Percentiles rank a stretch among this genome's conserved stretches.
These are phyloP conservation scores for Clanis bilineata DNA, from an alignment of 2,888 invertebrate genomes.

Conservation along the genomic window DNA sequence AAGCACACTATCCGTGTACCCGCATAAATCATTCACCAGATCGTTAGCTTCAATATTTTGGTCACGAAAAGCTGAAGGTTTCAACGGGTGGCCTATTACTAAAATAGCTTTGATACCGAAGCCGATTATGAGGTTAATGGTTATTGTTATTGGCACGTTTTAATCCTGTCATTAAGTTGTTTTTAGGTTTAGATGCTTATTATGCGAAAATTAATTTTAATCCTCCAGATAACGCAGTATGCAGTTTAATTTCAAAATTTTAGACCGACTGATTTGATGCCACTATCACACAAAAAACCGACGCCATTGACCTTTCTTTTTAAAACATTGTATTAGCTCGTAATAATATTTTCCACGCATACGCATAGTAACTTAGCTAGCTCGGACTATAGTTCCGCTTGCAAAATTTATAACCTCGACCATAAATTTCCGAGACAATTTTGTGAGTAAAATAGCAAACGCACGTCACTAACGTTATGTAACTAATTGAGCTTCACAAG, in stretches of 20 bases:
- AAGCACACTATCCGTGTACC: slow-evolving; percentile 27
- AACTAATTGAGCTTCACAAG: slow-evolving; percentile 50
- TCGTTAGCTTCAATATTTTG: slow-evolving; percentile 37
- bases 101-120: slow-evolving; percentile 11
- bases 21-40: slow-evolving; percentile 40
- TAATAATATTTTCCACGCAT: neutral
- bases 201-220: neutral
- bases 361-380: neutral
- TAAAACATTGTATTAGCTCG: neutral
- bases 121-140: neutral
- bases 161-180: neutral
- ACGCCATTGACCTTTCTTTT: too few relatives aligned
- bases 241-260: too few relatives aligned
- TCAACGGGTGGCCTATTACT: neutral
- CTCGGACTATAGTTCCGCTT: slow-evolving; percentile 17
- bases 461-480: slow-evolving; percentile 38
- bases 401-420: slow-evolving; percentile 30
- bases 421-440: slow-evolving; percentile 40
- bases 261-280: too few relatives aligned
- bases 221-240: neutral
- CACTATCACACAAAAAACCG: too few relatives aligned
- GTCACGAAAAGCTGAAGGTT: slow-evolving; percentile 18
- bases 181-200: neutral
- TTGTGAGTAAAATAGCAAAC: slow-evolving; percentile 29
- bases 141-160: slow-evolving; percentile 5